These are phyloP conservation scores for Thaumatotibia leucotreta DNA, from an alignment of 1,140 invertebrate genomes.

Conservation along the genomic window DNA sequence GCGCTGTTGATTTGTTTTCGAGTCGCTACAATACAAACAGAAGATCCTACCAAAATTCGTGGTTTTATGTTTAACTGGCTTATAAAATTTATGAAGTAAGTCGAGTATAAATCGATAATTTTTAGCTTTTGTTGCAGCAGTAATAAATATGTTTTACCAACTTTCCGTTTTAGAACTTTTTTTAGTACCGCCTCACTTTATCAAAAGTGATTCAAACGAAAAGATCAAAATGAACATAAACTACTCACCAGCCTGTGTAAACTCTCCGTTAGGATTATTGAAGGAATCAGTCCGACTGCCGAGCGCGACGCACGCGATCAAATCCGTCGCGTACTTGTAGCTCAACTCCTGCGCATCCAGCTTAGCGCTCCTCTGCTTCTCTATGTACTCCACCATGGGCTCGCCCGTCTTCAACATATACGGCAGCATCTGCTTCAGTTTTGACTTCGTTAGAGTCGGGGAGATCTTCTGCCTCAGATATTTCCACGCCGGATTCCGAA, in stretches of 20 bases:
- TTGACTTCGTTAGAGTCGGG: constrained; percentile 16
- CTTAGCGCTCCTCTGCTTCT: constrained; percentile 28
- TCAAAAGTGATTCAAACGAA: too few relatives aligned
- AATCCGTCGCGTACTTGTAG: constrained; percentile 72
- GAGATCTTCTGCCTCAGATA: constrained; percentile 24
- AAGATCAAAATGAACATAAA: constrained; percentile 26
- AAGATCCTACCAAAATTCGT: too few relatives aligned
- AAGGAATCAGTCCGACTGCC: constrained; percentile 76
- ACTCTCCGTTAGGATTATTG: constrained; percentile 47
- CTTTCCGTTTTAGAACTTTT: too few relatives aligned
- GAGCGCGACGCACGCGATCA: constrained; percentile 76
- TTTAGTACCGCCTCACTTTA: too few relatives aligned
- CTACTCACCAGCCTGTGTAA: constrained; percentile 68
- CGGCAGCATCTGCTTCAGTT: constrained; percentile 24
- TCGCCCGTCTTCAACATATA: constrained; percentile 22
- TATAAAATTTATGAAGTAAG: too few relatives aligned
- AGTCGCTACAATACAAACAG: too few relatives aligned
- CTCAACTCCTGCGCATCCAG: constrained; percentile 40
- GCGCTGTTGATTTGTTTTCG: too few relatives aligned
- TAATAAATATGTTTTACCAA: too few relatives aligned
- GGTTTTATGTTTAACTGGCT: too few relatives aligned
- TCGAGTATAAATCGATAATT: too few relatives aligned
- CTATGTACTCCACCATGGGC: constrained; percentile 26
- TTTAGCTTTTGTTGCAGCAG: too few relatives aligned
- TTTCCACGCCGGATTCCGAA: constrained; percentile 24